Evolutionary conservation across 2,888 invertebrate species (phyloP).

Genomic region (Caenorhabditis wallacei): DNA sequence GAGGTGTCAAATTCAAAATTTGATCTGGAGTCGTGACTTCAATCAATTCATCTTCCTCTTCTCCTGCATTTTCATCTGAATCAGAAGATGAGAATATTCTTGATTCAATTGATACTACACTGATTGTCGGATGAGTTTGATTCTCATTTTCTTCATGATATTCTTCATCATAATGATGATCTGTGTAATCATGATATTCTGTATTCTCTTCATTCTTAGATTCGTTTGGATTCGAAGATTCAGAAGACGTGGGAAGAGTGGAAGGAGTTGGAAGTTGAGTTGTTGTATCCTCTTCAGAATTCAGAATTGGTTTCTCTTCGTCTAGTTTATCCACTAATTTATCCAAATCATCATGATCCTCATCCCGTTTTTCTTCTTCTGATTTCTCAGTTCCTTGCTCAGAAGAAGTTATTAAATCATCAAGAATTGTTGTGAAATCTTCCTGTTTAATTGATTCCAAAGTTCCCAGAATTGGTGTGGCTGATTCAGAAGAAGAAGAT

Average conservation of each 20-base stretch:
- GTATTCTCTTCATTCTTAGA: constrained; percentile 1
- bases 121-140: constrained; percentile 53
- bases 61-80: constrained; percentile 2
- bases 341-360: constrained; percentile 29
- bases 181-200: constrained; percentile 38
- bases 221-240: background rate
- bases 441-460: constrained; percentile 16
- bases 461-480: constrained; percentile 30
- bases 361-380: background rate
- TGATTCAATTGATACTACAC: constrained; percentile 59
- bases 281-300: background rate
- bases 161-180: constrained; percentile 52
- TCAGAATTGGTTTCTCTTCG: background rate
- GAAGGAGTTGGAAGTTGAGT: constrained; percentile 12
- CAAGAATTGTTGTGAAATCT: constrained; percentile 62
- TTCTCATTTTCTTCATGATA: constrained; percentile 47
- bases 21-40: constrained; percentile 50
- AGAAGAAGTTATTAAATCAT: constrained; percentile 56
- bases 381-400: constrained; percentile 5
- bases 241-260: constrained; percentile 5
- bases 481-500: constrained; percentile 6
- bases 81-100: constrained; percentile 14
- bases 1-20: constrained; percentile 35
- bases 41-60: constrained; percentile 24
- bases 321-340: constrained; percentile 38